Base-by-base conservation (phyloP, 1,140 invertebrate species). In the Drosophila sp. region DNA sequence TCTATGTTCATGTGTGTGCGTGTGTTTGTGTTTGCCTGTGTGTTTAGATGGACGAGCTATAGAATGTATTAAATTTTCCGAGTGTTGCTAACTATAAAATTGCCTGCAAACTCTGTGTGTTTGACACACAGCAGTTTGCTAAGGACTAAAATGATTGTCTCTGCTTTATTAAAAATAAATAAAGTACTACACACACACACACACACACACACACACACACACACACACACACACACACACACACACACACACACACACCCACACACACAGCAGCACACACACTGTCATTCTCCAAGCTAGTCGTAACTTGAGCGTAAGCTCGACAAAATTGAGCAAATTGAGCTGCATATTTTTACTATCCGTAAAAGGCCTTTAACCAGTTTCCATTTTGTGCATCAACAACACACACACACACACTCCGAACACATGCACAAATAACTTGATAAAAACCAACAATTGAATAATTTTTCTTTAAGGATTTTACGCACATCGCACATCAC, bases 321-420 rank as follows among this genome's bases (percentile, higher is more conserved):
- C 8, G 3, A 32, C 16, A 21, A 46, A 50, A 67, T 46, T 25
- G 45, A 50, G 41, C 74, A 82, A 81, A 82, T 81, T 61, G 79
- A 78, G 70, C 79, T 74, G 58, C 59, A 83, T 74, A 75, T 82
- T 78, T 83, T 83, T 80, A 71, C 57, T 78, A 70, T 57, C 71
- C 80, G 75, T 82, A 83, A 78, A 75, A 64, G 75, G 78, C 25
- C 53, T 70, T 43, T 61, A 72, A 57, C 71, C 59, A 63, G 70
- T 67, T 69, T 57, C 63, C 63, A 38, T 72, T 70, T 43, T 50
- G 36, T 53, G 32, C 46, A 13, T 25, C 48, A 51, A 46, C 45
- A n/a, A 41, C 29, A 40, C 29, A 51, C 36, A 14, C 48, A 16
- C 29, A 27, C 13, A 38, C 29, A 27, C 40, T 27, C 18, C 1